Base-by-base conservation (phyloP, 1,140 invertebrate genomes). In the Nephila pilipes region DNA sequence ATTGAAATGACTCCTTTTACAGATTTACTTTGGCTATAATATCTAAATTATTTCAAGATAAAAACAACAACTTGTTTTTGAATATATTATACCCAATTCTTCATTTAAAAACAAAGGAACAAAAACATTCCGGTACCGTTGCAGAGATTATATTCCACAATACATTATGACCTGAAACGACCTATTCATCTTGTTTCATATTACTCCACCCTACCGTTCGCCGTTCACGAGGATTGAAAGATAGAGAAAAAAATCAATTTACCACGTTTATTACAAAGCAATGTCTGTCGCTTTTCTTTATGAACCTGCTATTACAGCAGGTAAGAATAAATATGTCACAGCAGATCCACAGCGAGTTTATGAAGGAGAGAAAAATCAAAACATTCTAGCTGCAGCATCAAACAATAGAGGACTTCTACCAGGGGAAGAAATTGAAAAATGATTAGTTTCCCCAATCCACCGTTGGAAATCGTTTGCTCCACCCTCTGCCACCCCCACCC, bases 361-460 rank as follows among this genome's bases (percentile, higher is more conserved):
- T 81, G 80, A 55, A 81, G 46, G 8, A 46, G 46, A 81, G 80
- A 29, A 81, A 81, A 46, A 55, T 46, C 80, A 75, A 75, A 75
- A 75, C 25, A 75, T 32, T 75, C 65, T 36, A 25, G 25, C 14
- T 3, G 65, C 5, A 36, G 65, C 32, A 32, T 75, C 65, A 29
- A 75, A 75, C 65, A 75, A 75, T 75, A 29, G 65, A 20, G 29
- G 65, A 32, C 57, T 58, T 58, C 57, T 22, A 20, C 5, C 20
- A 58, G 65, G 29, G 0, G 22, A 69, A n/a, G 69, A 79, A 90
- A 90, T 90, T 90, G 89, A 90, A 90, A 81, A 90, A 90, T 90
- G 89, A 90, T 90, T 90, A 90, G 89, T 90, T 90, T 81, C 65
- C 38, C 79, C 38, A 63, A 16, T 25, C 38, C 20, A 20, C 25